Conservation (phyloP, 1,140 invertebrate species). For the Lucilia cuprina region DNA sequence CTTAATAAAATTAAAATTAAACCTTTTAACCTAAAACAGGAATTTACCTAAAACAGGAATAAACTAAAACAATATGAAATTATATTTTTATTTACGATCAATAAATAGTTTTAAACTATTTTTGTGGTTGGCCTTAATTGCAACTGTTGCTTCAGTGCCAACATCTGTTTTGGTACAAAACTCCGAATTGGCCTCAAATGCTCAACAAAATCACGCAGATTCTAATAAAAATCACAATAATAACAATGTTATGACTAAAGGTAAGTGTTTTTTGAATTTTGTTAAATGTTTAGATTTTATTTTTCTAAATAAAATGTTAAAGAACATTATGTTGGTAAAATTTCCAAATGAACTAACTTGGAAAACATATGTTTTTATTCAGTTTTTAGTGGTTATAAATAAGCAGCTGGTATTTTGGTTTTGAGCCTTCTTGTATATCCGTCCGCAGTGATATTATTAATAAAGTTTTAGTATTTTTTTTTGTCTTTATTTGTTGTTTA, state of each 20-base stretch:
- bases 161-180: conserved; percentile 59
- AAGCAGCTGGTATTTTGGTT: background rate
- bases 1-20: background rate
- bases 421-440: too few relatives aligned
- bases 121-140: conserved; percentile 42
- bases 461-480: too few relatives aligned
- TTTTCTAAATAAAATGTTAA: background rate
- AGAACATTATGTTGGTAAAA: too few relatives aligned
- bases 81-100: background rate
- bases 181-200: conserved; percentile 53
- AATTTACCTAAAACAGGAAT: too few relatives aligned
- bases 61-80: conserved; percentile 2
- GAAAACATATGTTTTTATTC: background rate
- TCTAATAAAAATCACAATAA: conserved; percentile 47
- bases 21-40: background rate
- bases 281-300: too few relatives aligned
- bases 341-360: background rate
- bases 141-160: conserved; percentile 50
- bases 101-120: conserved; percentile 36
- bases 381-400: background rate
- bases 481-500: too few relatives aligned
- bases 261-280: conserved; percentile 28
- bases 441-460: too few relatives aligned
- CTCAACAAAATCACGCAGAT: conserved; percentile 37
- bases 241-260: conserved; percentile 37